Evolutionary conservation across 2,797 vertebrate species (phyloP).

Genomic region (Eurystomus glaucurus): DNA sequence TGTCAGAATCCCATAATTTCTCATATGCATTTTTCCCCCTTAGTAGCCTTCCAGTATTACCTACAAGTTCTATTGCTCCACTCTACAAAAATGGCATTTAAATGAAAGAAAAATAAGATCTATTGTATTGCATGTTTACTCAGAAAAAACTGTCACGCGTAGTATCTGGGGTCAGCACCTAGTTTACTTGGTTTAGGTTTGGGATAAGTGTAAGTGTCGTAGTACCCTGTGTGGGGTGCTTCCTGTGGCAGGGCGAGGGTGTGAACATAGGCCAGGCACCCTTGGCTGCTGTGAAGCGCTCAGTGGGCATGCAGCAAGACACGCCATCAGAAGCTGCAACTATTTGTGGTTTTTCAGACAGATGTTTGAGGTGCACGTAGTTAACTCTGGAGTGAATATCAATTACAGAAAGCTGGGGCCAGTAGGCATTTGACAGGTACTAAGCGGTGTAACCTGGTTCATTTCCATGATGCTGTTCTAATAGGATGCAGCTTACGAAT

Average conservation of each 20-base stretch:
- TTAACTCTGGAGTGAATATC: background rate
- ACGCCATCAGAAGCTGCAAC: background rate
- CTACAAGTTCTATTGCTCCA: background rate
- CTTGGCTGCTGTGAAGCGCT: fast-evolving
- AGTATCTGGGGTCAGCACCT: background rate
- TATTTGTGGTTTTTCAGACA: background rate
- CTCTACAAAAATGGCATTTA: background rate
- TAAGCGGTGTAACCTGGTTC: background rate
- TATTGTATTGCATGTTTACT: fast-evolving
- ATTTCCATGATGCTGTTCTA: fast-evolving
- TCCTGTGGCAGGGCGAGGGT: fast-evolving
- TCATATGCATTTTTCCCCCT: fast-evolving
- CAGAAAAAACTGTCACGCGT: fast-evolving
- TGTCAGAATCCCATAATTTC: background rate
- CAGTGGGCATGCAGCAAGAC: background rate
- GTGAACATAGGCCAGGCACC: fast-evolving
- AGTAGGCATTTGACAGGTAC: background rate
- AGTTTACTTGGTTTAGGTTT: background rate
- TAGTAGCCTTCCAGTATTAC: background rate
- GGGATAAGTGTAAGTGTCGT: background rate
- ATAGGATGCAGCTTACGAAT: background rate
- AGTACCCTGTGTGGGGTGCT: background rate
- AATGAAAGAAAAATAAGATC: background rate
- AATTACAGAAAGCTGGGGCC: background rate
- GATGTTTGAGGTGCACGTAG: background rate